Evolutionary conservation across 2,888 invertebrate species (phyloP), one percentile per base, ranked within the genome.

Genomic region (Pyrocoelia pectoralis): DNA sequence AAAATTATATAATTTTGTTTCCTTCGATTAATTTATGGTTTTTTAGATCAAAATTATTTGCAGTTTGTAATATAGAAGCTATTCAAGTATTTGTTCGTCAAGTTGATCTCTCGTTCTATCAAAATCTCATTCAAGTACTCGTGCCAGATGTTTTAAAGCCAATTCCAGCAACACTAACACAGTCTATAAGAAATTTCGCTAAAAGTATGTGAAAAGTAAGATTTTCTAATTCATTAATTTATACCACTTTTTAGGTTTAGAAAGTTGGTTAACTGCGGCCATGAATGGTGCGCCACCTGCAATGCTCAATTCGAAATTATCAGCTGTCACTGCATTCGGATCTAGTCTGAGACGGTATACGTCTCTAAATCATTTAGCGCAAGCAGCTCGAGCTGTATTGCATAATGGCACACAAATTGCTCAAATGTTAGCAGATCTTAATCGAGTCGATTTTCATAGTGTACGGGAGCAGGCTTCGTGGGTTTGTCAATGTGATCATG

Each of bases 391-490:
- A 56, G 97, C 97, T 55, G 98, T 98, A 59, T 87, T 98, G 70
- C 94, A 95, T 82, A 98, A 98, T 83, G 90, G 93, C 70, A 90
- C 92, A 71, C 97, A 98, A 85, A 97, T 98, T 76, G 90, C 91
- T 72, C 95, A 98, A 87, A 99, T 99, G 98, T 84, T 97, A 67
- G 89, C 93, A 17, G 98, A 99, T 84, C 86, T 99, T 72, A 97
- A 96, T 84, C 91, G 97, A 70, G 97, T 99, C 41, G 98, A 99
- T 84, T 98, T 99, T 84, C 93, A 95, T 78, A 97, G 97, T 84
- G 97, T 99, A 10, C 96, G 95, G 75, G 84, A 85, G 74, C 88
- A 96, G 86, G 98, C 98, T 1, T 94, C 95, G 0, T 98, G 98
- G 98, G 97, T 98, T 6, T 98, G 98, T 80, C 94, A 96, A 74